Conservation (phyloP, 30 jellyfish, hydroid and myxozoan species). For the Hydractinia symbiolongicarpus region DNA sequence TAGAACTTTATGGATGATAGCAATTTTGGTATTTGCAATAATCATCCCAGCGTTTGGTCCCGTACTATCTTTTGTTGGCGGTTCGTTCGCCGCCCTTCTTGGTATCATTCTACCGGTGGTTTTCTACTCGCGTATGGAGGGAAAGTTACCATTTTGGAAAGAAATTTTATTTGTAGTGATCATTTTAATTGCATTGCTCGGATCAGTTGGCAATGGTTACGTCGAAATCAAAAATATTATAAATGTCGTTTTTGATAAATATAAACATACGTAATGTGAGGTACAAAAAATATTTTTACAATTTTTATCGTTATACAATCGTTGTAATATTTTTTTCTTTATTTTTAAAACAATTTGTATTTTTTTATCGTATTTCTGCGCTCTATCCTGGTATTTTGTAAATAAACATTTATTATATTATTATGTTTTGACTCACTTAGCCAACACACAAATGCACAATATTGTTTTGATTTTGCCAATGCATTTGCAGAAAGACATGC, state of each 20-base stretch:
- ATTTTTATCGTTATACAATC: too few relatives aligned
- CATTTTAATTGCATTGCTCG: conserved; percentile 52
- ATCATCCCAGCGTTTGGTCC: conserved; percentile 87
- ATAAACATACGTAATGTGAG: conserved; percentile 17
- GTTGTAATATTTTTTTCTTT: too few relatives aligned
- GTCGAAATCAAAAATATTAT: conserved; percentile 66
- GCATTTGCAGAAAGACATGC: too few relatives aligned
- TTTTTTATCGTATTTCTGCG: too few relatives aligned
- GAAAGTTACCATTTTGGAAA: conserved; percentile 31
- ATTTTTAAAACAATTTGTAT: too few relatives aligned
- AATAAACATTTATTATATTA: too few relatives aligned
- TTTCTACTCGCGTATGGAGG: conserved; percentile 59
- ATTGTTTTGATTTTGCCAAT: too few relatives aligned
- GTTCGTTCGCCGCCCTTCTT: conserved; percentile 74
- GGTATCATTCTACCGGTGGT: conserved; percentile 75
- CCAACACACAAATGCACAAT: too few relatives aligned
- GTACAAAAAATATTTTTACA: too few relatives aligned
- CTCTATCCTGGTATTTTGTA: too few relatives aligned
- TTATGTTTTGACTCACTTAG: too few relatives aligned
- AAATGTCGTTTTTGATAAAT: conserved; percentile 67
- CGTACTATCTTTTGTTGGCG: conserved; percentile 86
- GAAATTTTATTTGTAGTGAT: conserved; percentile 42
- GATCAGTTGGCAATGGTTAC: conserved; percentile 77
- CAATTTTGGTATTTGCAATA: conserved; percentile 47
- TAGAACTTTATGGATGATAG: conserved; percentile 48